Percentiles rank a stretch among this genome's conserved stretches.
phyloP scores from a whole-genome alignment of 2,113 vertebrate species.

The Macroglossus sobrinus region DNA sequence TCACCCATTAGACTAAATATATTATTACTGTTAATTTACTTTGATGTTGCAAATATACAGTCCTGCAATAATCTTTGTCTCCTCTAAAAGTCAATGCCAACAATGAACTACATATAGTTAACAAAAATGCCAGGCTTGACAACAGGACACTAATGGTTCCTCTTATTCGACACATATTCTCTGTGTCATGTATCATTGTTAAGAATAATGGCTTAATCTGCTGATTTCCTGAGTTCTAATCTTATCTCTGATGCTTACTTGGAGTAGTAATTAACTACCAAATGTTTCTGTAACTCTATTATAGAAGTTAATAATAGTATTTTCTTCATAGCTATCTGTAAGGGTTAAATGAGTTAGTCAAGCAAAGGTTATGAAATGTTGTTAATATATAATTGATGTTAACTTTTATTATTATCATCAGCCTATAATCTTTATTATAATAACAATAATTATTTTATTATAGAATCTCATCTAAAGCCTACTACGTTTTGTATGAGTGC shows the following conservation, averaged over 20 bases:
- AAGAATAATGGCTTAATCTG: neutral
- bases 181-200: neutral
- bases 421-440: neutral
- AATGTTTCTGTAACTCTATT: neutral
- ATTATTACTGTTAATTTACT: neutral
- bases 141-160: neutral
- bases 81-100: neutral
- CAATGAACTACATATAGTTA: neutral
- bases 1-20: neutral
- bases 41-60: neutral
- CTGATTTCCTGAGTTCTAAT: neutral
- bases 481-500: neutral
- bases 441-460: neutral
- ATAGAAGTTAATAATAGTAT: neutral
- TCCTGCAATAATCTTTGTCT: neutral
- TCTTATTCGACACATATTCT: neutral
- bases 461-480: neutral
- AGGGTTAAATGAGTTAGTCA: neutral
- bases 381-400: neutral
- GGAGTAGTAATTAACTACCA: neutral
- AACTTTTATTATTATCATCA: neutral
- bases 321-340: neutral
- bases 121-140: neutral
- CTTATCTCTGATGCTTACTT: neutral
- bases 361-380: neutral